Evolutionary conservation across 2,113 vertebrate genomes (phyloP), one percentile per base, ranked within the genome.

Genomic region (Parus major): DNA sequence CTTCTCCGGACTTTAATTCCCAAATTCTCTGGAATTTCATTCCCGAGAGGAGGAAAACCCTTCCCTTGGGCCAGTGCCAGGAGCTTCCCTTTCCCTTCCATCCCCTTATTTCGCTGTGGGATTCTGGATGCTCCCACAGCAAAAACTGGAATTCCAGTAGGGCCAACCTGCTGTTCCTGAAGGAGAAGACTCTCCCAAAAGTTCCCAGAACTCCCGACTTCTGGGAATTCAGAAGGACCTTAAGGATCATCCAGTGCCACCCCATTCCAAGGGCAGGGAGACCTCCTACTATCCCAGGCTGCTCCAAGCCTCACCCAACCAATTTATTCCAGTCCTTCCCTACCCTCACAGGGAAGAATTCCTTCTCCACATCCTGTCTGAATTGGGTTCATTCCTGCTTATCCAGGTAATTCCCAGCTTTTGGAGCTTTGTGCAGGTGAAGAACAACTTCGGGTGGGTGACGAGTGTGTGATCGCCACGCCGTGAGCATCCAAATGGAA

Each of bases 381-480:
- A 50, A 39, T 22, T 35, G 55, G 46, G 42, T 16, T 42, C 42
- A 42, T 16, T 15, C 42, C 46, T 50, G 36, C 18, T 78, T 55
- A 52, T 42, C 41, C 28, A 44, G 17, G 36, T 11, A 44, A 20
- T 11, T n/a, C 28, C 16, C 9, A 44, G 53, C 13, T 28, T 56
- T 39, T 39, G 41, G 50, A 85, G 28, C 22, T 72, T 47, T 27
- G 15, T 12, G 19, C 36, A 50, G 10, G 10, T 5, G 15, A 31
- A 52, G 42, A 36, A 22, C 8, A 49, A 27, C 12, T 80, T 50
- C 28, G 41, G 24, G 35, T 3, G 28, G 35, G 35, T 10, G 33
- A 25, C 13, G 23, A 55, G 16, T 4, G 11, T 7, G 22, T 0
- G 2, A 12, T 5, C 25, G 18, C 22, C 36, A 9, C 14, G 15